Base-by-base conservation (phyloP, 2,113 vertebrate species). In the Dicrurus megarhynchus region DNA sequence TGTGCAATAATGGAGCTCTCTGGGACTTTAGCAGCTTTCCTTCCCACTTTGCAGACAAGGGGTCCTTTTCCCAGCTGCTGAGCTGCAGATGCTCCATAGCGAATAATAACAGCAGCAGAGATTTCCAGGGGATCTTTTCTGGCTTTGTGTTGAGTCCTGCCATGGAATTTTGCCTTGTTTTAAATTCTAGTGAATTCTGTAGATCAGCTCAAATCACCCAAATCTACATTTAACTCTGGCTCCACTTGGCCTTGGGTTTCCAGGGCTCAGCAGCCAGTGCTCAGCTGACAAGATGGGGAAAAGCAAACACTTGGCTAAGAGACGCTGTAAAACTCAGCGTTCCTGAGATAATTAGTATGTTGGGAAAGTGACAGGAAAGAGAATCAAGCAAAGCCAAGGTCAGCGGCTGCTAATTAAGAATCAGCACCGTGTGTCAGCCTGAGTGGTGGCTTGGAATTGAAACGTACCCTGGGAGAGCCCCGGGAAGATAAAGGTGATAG, bases 401-500 rank as follows among this genome's bases (percentile, higher is more conserved):
- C 97, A 97, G 93, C 1, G 71, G 70, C 94, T 95, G 87, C 95
- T 97, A 97, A 97, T 97, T 97, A 96, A 96, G 96, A 96, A 96
- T 96, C 94, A 90, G 94, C 95, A 96, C 96, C 94, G 97, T 96
- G 95, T 97, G 97, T 95, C 95, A 97, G 91, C 78, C 80, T 56
- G 92, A 84, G 95, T 71, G 13, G 81, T 87, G 89, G 93, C 79
- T 88, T 86, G 94, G 96, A 95, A 96, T 94, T 92, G 97, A 96
- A 96, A 95, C 91, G n/a, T 46, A 85, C 67, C 67, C 84, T 9
- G 50, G 95, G 95, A 97, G 94, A 89, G 84, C 68, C 90, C 89
- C 7, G 0, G 95, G 74, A 37, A 95, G 95, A 93, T 90, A 89
- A 95, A 96, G 95, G 93, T 94, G 97, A 91, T 83, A 30, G 74